These are phyloP conservation scores for Amblyopsis hoosieri DNA, from an alignment of 2,797 vertebrate genomes.

Conservation along the genomic window DNA sequence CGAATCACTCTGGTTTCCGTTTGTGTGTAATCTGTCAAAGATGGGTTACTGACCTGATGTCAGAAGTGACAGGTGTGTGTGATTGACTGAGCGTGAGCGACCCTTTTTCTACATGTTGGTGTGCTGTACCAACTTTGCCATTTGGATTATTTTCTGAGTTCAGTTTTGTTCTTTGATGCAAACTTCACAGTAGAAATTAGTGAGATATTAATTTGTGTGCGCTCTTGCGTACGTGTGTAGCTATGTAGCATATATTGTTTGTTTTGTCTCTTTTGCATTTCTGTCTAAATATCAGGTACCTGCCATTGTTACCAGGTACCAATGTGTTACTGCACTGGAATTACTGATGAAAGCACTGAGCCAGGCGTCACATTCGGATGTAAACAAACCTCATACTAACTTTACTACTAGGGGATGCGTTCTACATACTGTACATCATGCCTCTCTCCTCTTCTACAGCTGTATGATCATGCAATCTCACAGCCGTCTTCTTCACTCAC, in stretches of 20 bases:
- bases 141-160: constrained; percentile 56
- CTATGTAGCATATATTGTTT: constrained; percentile 43
- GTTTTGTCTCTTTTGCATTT: constrained; percentile 52
- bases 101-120: constrained; percentile 61
- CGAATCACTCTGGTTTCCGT: constrained; percentile 40
- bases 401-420: constrained; percentile 54
- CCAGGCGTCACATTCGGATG: constrained; percentile 72
- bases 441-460: constrained; percentile 43
- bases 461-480: constrained; percentile 66
- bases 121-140: constrained; percentile 51
- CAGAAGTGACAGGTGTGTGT: constrained; percentile 53
- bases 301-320: constrained; percentile 69
- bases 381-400: constrained; percentile 66
- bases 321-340: constrained; percentile 74
- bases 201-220: constrained; percentile 34
- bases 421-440: constrained; percentile 52
- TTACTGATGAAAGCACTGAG: constrained; percentile 74
- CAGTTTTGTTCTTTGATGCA: constrained; percentile 67
- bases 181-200: constrained; percentile 48
- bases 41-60: constrained; percentile 54
- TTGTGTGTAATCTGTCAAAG: constrained; percentile 41
- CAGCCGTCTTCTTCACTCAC: constrained; percentile 34
- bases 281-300: constrained; percentile 44
- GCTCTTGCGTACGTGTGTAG: constrained; percentile 41
- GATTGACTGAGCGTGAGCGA: constrained; percentile 14